Evolutionary conservation across 2,113 vertebrate species (phyloP).

Genomic region (Arenaria interpres): DNA sequence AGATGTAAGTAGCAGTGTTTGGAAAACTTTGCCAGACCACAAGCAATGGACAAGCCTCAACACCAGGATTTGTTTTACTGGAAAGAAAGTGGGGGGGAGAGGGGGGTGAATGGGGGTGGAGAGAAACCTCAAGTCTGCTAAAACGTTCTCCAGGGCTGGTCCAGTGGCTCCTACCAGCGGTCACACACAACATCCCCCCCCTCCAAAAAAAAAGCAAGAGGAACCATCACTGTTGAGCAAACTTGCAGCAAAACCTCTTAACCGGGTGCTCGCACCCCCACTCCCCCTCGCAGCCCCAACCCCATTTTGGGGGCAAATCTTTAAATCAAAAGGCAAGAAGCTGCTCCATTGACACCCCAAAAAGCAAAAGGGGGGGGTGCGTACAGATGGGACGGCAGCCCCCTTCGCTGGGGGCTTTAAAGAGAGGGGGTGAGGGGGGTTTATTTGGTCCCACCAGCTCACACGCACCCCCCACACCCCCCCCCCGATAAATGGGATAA

Average conservation of each 20-base stretch:
- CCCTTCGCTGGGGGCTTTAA: too few relatives aligned
- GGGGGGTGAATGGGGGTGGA: too few relatives aligned
- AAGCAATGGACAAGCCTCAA: conserved; percentile 61
- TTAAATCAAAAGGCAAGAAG: background rate
- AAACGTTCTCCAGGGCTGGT: background rate
- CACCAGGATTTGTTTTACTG: conserved; percentile 58
- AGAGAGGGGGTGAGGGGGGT: rapidly evolving
- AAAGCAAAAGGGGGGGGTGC: background rate
- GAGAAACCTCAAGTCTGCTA: conserved; percentile 13
- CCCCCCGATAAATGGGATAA: background rate
- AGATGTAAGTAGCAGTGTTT: conserved; percentile 39
- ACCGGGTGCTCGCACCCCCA: rapidly evolving
- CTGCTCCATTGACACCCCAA: background rate
- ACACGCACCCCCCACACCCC: too few relatives aligned
- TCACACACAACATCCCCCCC: background rate
- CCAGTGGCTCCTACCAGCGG: conserved; percentile 61
- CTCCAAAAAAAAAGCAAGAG: background rate
- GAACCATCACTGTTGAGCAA: background rate
- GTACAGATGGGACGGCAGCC: rapidly evolving
- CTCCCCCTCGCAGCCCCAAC: rapidly evolving
- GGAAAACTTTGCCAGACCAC: conserved; percentile 55
- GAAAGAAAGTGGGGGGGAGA: background rate
- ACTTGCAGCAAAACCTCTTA: rapidly evolving
- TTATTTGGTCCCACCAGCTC: rapidly evolving
- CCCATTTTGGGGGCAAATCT: rapidly evolving